phyloP scores from a whole-genome alignment of 2,797 vertebrate species.

The Mallotus villosus region DNA sequence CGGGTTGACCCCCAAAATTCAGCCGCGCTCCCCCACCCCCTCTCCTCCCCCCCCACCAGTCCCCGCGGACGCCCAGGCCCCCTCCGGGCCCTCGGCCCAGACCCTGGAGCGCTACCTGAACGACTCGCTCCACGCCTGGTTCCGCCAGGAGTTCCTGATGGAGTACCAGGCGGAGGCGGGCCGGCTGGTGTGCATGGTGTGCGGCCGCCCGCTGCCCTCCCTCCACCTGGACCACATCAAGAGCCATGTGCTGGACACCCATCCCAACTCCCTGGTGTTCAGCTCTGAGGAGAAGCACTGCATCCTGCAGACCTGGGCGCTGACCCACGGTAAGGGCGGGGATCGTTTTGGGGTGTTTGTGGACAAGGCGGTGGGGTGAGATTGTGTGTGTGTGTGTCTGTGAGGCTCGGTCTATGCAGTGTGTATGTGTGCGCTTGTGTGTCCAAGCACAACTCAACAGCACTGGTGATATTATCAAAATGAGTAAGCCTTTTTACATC shows the following conservation, averaged over 20 bases:
- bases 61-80: conserved; percentile 27
- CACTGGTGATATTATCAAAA: no score
- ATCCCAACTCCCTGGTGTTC: conserved; percentile 85
- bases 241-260: conserved; percentile 84
- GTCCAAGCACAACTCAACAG: no score
- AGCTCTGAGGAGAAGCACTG: conserved; percentile 84
- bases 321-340: conserved; percentile 64
- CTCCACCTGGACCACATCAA: conserved; percentile 90
- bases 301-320: conserved; percentile 87
- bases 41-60: conserved; percentile 8
- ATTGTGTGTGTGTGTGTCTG: neutral
- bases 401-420: neutral
- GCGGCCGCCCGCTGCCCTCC: conserved; percentile 81
- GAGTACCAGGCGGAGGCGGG: conserved; percentile 86
- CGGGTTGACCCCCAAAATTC: conserved; percentile 44
- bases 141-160: conserved; percentile 91
- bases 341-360: neutral
- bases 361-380: no score
- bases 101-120: conserved; percentile 88
- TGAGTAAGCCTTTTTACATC: no score
- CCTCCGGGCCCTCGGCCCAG: conserved; percentile 56
- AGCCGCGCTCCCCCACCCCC: conserved; percentile 28
- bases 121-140: conserved; percentile 89
- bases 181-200: conserved; percentile 88
- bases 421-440: neutral